Evolutionary conservation across 2,888 invertebrate species (phyloP).

Genomic region (Orthonychiurus folsomi): DNA sequence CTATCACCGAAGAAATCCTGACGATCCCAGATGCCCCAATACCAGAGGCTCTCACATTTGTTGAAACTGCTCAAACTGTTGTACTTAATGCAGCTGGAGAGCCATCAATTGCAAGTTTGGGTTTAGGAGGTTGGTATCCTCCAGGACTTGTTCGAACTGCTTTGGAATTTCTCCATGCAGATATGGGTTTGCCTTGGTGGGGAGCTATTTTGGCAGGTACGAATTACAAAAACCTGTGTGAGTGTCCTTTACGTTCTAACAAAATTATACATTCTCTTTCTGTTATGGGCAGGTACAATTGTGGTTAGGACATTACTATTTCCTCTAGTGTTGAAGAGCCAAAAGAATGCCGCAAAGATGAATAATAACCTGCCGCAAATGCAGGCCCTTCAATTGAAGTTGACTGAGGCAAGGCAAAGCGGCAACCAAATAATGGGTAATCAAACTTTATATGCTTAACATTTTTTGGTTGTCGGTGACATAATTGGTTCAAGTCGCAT

Average conservation of each 20-base stretch:
- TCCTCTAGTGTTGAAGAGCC: conserved; percentile 73
- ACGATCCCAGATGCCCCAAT: conserved; percentile 38
- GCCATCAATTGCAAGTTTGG: conserved; percentile 67
- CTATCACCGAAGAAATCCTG: conserved; percentile 5
- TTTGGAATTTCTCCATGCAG: conserved; percentile 75
- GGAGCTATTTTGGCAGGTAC: conserved; percentile 66
- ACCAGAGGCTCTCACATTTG: conserved; percentile 20
- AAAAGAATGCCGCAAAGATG: conserved; percentile 71
- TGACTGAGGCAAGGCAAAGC: conserved; percentile 75
- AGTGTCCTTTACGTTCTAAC: not conserved
- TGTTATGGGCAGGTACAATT: conserved; percentile 55
- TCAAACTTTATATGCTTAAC: no score
- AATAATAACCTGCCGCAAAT: conserved; percentile 78
- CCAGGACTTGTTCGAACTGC: conserved; percentile 69
- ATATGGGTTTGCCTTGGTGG: conserved; percentile 87
- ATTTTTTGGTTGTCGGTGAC: no score
- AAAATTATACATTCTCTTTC: not conserved
- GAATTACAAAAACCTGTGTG: conserved; percentile 18
- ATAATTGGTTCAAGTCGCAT: no score
- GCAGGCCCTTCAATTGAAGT: conserved; percentile 67
- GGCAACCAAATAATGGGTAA: conserved; percentile 68
- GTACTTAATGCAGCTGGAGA: conserved; percentile 51
- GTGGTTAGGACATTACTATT: conserved; percentile 66
- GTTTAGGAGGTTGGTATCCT: conserved; percentile 74
- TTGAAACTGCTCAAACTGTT: conserved; percentile 18